These are phyloP conservation scores for Engraulis encrasicolus DNA, from an alignment of 2,113 vertebrate genomes.

Conservation along the genomic window DNA sequence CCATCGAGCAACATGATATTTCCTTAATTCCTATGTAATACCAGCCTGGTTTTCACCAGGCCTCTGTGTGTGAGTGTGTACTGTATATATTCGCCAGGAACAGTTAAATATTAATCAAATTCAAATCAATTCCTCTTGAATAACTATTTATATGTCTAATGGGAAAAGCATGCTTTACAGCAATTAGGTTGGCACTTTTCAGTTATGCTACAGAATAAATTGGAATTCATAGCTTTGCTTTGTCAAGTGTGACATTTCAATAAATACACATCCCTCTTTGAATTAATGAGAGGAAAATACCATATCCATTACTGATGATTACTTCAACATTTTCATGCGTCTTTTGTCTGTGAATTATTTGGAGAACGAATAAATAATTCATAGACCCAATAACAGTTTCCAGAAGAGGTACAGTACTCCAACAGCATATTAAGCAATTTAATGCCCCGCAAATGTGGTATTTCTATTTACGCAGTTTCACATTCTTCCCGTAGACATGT, in stretches of 20 bases:
- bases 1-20: too few species aligned
- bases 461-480: conserved; percentile 19
- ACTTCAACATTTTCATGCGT: conserved; percentile 65
- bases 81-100: too few species aligned
- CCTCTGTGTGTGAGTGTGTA: too few species aligned
- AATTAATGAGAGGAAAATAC: conserved; percentile 62
- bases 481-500: conserved; percentile 29
- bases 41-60: too few species aligned
- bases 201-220: conserved; percentile 65
- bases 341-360: conserved; percentile 69
- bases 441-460: conserved; percentile 42
- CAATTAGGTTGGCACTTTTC: conserved; percentile 47
- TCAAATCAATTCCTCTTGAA: too few species aligned
- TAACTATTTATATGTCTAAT: conserved; percentile 58
- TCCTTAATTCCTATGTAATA: too few species aligned
- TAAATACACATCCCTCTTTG: conserved; percentile 65
- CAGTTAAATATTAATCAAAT: too few species aligned
- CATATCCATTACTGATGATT: conserved; percentile 74
- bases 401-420: conserved; percentile 53
- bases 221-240: conserved; percentile 68
- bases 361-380: conserved; percentile 69
- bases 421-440: conserved; percentile 65
- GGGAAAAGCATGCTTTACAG: conserved; percentile 46
- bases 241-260: conserved; percentile 68
- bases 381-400: conserved; percentile 59